Evolutionary conservation across 2,797 vertebrate species (phyloP), one percentile per base, ranked within the genome.

Genomic region (Pteronotus mesoamericanus): DNA sequence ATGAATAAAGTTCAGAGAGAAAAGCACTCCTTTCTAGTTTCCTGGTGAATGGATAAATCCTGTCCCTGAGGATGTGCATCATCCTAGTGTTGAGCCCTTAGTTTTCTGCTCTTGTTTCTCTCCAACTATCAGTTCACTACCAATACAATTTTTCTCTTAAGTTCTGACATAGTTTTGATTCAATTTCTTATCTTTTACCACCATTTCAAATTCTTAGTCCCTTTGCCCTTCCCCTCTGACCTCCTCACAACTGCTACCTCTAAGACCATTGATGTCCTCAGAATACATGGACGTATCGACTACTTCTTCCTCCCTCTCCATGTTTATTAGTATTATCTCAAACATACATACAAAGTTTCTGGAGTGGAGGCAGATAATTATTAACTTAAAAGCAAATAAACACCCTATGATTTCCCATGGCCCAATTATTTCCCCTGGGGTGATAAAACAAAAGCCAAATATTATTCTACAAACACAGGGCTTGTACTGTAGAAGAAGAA

Each of bases 361-460:
- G 21, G 24, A 72, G 42, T 61, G 83, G 34, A 92, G 37, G 72
- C 5, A 78, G 48, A 71, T 51, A 11, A 12, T 72, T 51, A 42
- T 90, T 94, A 94, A 59, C 12, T 86, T 87, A 90, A 87, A 90
- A 79, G 34, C 42, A 84, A 87, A 68, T 68, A 92, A 93, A 22
- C 32, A 78, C n/a, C 42, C 9, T 34, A 12, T 46, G 59, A 39
- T 34, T 64, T 15, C 10, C 68, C 29, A 19, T n/a, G 9, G 16
- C 32, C 44, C 26, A 42, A 42, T 90, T 82, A 22, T 90, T 94
- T 61, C 34, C 39, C 32, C 9, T 68, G 24, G 3, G 14, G 16
- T 83, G 34, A 90, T 64, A n/a, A 11, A 90, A 82, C 19, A 72
- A 92, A 92, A 79, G 21, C 5, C 34, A 86, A 16, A 66, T n/a